Evolutionary conservation across 2,797 vertebrate species (phyloP), one percentile per base, ranked within the genome.

Genomic region (Falco biarmicus): DNA sequence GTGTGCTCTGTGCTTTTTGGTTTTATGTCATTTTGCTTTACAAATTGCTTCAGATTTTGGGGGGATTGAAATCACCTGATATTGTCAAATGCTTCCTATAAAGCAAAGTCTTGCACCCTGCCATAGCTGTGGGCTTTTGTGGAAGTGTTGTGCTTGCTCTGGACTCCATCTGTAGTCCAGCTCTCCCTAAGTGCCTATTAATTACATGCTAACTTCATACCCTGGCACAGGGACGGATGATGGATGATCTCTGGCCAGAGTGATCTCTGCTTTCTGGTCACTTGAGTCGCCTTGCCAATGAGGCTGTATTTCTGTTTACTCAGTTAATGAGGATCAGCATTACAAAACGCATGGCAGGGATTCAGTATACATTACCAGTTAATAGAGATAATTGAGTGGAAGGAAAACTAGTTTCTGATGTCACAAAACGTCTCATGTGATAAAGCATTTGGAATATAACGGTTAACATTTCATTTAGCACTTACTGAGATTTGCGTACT

Each of bases 351-450:
- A 59, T 81, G 95, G 79, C 87, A 91, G 54, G n/a, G 85, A 93
- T 89, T 93, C 95, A 92, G 95, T 80, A 51, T 59, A 47, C 54
- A 75, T 92, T 93, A 92, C 71, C 65, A 39, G 94, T 75, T 97
- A 95, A 95, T 64, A 80, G 92, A 89, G 78, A 96, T 92, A 97
- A 96, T 94, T 92, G 87, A 96, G 92, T 93, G 96, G 89, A 97
- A 96, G 95, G 29, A 95, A 94, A 92, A 89, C 95, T 91, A 81
- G 89, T 92, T 91, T 96, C 82, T 92, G 95, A 90, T 94, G 89
- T 93, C 93, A 90, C 87, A 90, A 91, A 93, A 84, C n/a, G 61
- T 94, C 91, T 95, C 89, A 80, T 81, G 73, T 91, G 92, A 93
- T 92, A 94, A 93, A 96, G 61, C 54, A 43, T 92, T 91, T 24